Base-by-base conservation (phyloP, 2,797 vertebrate genomes). In the Trematomus bernacchii region DNA sequence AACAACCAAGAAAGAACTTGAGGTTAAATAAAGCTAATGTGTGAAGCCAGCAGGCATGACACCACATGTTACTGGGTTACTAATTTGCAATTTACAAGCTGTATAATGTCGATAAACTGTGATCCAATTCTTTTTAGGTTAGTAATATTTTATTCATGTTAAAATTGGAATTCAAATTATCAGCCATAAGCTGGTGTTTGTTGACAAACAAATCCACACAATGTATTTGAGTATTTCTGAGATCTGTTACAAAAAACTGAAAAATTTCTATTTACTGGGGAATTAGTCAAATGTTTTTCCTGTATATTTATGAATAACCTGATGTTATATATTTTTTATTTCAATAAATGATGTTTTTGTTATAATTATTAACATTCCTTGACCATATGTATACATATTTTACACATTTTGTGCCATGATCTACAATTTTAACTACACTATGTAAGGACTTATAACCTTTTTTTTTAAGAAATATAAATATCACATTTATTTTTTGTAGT, bases 11-110 rank as follows among this genome's bases (percentile, higher is more conserved):
- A 10, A n/a, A 46, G 27, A 33, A 30, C 13, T 2, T 10, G 30
- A 51, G 19, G 52, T 66, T 53, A 12, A 58, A 33, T 15, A 50
- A 40, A 65, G 33, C 33, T n/a, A 57, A 44, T 19, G 7, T 65
- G 14, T 18, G n/a, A 52, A 51, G 30, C 37, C 61, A 50, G 18
- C 19, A 59, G 59, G n/a, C 37, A 23, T 13, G 46, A 21, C 59
- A 53, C 15, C 40, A 23, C 15, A 21, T 19, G 10, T 13, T 47
- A 37, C 10, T 10, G 10, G 7, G 3, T 33, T n/a, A 33, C 14
- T 55, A 50, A 44, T 64, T 63, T 23, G 18, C 37, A 47, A 44
- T 43, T 11, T 60, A 18, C 30, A 63, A 54, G 5, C 60, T 21
- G 9, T 48, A 27, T 14, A 33, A 61, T n/a, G 18, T 19, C 10